phyloP scores from a whole-genome alignment of 2,113 vertebrate genomes.

The Melanocharis versteri region DNA sequence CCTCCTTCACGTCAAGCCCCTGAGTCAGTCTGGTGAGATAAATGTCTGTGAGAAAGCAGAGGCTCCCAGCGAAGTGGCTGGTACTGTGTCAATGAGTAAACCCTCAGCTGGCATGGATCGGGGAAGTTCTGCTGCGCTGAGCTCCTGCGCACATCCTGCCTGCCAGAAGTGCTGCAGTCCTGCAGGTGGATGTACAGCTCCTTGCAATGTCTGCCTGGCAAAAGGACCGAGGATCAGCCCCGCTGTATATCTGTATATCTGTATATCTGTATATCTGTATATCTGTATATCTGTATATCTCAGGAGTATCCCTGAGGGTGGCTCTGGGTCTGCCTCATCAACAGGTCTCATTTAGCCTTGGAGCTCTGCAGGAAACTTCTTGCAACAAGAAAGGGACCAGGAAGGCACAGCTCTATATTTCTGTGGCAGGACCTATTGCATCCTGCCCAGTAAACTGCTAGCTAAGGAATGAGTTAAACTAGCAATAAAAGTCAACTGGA shows the following conservation, averaged over 20 bases:
- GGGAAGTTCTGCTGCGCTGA: background rate
- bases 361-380: background rate
- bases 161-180: background rate
- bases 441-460: background rate
- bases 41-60: background rate
- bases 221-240: background rate
- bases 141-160: background rate
- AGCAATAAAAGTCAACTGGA: background rate
- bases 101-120: background rate
- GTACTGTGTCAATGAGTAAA: rapidly evolving
- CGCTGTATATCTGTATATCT: too few relatives aligned
- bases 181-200: background rate
- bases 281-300: too few relatives aligned
- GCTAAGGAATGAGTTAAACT: background rate
- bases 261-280: too few relatives aligned
- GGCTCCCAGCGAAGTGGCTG: background rate
- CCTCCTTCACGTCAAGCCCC: background rate
- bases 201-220: rapidly evolving
- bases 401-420: background rate
- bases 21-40: background rate
- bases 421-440: background rate
- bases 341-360: background rate
- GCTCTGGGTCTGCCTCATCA: background rate
- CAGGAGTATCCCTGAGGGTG: background rate
- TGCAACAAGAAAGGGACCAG: background rate